Evolutionary conservation across 2,888 invertebrate genomes (phyloP).

Genomic region (Catocala sponsa): DNA sequence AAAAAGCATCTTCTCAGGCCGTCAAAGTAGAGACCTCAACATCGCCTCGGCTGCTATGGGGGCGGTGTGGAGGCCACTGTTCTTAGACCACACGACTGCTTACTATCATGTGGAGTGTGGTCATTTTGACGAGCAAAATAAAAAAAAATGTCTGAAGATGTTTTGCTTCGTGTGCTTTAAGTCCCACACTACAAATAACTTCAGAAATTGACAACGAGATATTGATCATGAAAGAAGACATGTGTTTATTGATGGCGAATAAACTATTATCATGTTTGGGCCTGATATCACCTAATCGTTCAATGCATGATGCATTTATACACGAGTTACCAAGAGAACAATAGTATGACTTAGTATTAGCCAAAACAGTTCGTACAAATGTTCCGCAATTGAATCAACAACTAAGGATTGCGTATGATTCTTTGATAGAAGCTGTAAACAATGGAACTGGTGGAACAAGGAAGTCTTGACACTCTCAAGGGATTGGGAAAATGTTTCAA

Average conservation of each 20-base stretch:
- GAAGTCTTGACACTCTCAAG: slow-evolving; percentile 47
- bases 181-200: no score
- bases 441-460: slow-evolving; percentile 44
- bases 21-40: no score
- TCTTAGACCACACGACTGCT: no score
- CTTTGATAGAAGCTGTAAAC: slow-evolving; percentile 41
- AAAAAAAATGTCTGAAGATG: no score
- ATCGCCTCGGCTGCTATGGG: no score
- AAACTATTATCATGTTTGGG: no score
- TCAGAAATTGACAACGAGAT: no score
- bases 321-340: slow-evolving; percentile 42
- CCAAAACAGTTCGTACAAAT: slow-evolving; percentile 47
- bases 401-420: slow-evolving; percentile 49
- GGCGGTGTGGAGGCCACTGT: no score
- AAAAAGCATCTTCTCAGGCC: no score
- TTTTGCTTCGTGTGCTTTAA: no score
- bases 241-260: slow-evolving; percentile 47
- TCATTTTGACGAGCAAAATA: no score
- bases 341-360: slow-evolving; percentile 43
- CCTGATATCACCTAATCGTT: slow-evolving; percentile 17
- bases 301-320: slow-evolving; percentile 42
- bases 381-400: slow-evolving; percentile 50
- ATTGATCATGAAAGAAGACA: slow-evolving; percentile 48
- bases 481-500: slow-evolving; percentile 45
- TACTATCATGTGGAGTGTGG: no score